Base-by-base conservation (phyloP, 35 echinoderm and acorn worm species). In the Ophiothrix spiculata region DNA sequence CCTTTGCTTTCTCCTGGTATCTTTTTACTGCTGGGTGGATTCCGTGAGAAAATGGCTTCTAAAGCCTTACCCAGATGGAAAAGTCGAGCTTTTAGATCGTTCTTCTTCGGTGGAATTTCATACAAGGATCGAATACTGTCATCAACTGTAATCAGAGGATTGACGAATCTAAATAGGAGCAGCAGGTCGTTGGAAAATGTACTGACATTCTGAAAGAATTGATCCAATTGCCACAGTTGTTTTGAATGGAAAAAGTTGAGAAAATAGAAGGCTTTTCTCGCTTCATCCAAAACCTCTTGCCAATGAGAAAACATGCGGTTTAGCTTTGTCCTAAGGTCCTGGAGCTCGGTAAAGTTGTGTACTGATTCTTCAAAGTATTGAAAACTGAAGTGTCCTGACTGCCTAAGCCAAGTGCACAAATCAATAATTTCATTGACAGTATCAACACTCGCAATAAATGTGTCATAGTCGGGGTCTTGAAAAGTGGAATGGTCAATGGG, bases 241-340 rank as follows among this genome's bases (percentile, higher is more conserved):
- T 4, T 83, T 17, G 81, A 54, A 56, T 83, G 81, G 33, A 54
- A 83, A 46, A 83, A 83, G 41, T 83, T 83, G 25, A 83, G 60
- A 31, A 83, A 83, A 46, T 56, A 83, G 46, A 32, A 56, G 0
- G 35, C 40, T 1, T 32, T 4, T 33, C 81, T 83, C 31, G 40
- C 81, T 15, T 56, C 28, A 19, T 83, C 31, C 15, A 83, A 46
- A 83, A 83, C n/a, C 19, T 28, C 28, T 25, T 21, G 38, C 81
- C 81, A 83, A 14, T 56, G 17, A 11, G 17, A n/a, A 46, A n/a
- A 54, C 33, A 54, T 32, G 45, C 25, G 21, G 28, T 64, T 83
- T 33, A 83, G 45, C 28, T 49, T 19, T 4, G 23, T 28, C 35
- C 60, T 83, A 6, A 83, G 81, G 38, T 11, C 23, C 13, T 40